A percentile compares a stretch with the other conserved stretches of the same genome.
These are phyloP conservation scores for Amphimedon queenslandica DNA, from an alignment of 37 sponge, comb jelly and placozoan species.

Conservation along the genomic window DNA sequence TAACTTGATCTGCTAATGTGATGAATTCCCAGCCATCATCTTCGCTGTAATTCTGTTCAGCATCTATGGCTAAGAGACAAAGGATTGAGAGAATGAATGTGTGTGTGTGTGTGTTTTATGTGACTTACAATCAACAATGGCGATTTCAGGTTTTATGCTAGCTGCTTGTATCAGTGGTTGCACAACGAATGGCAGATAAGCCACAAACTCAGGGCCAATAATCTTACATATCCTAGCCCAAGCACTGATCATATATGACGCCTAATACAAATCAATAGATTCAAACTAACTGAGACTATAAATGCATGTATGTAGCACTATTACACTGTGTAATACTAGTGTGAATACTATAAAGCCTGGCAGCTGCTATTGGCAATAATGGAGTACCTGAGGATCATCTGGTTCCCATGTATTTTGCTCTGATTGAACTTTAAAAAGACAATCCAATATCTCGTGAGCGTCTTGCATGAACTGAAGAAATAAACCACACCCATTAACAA, in stretches of 20 bases:
- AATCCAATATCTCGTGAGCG: slow-evolving; percentile 91
- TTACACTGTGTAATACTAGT: not conserved
- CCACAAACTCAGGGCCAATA: slow-evolving; percentile 84
- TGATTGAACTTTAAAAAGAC: slow-evolving; percentile 89
- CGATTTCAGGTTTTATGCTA: slow-evolving; percentile 88
- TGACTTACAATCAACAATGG: slow-evolving; percentile 83
- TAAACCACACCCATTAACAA: slow-evolving; percentile 89
- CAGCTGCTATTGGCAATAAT: no score
- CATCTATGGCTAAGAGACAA: slow-evolving; percentile 55
- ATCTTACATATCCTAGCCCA: slow-evolving; percentile 99
- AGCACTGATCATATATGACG: slow-evolving; percentile 97
- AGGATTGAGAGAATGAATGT: not conserved
- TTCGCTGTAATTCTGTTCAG: slow-evolving; percentile 73
- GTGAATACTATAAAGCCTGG: not conserved
- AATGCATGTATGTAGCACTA: not conserved
- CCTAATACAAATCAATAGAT: slow-evolving; percentile 29
- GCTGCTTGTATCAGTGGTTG: slow-evolving; percentile 88
- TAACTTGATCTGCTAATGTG: slow-evolving; percentile 91
- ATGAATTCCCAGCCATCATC: slow-evolving; percentile 98
- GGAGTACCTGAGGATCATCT: slow-evolving; percentile 79
- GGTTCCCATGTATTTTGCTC: slow-evolving; percentile 77
- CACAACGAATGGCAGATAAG: slow-evolving; percentile 96
- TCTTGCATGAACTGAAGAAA: slow-evolving; percentile 88
- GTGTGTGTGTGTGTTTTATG: not conserved
- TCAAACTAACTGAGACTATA: not conserved